These are phyloP conservation scores for Chloroclystis v-ata DNA, from an alignment of 2,888 invertebrate genomes.

Conservation along the genomic window DNA sequence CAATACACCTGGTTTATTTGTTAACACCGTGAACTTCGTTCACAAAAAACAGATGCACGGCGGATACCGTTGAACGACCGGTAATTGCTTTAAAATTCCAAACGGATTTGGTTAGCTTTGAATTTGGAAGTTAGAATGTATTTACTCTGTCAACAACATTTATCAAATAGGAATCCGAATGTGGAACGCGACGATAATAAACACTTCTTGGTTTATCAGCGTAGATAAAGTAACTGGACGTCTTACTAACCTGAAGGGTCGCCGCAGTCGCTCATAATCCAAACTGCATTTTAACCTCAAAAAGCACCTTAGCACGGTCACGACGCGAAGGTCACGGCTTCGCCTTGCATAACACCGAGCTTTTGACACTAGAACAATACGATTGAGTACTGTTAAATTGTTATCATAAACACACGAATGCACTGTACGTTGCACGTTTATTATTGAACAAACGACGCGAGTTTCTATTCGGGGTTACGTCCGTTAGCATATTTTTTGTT, in stretches of 20 bases:
- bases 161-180: slow-evolving; percentile 37
- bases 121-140: slow-evolving; percentile 5
- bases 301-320: slow-evolving; percentile 70
- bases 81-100: slow-evolving; percentile 26
- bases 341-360: slow-evolving; percentile 70
- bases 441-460: slow-evolving; percentile 63
- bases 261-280: slow-evolving; percentile 74
- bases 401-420: slow-evolving; percentile 76
- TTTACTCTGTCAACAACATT: slow-evolving; percentile 10
- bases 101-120: slow-evolving; percentile 21
- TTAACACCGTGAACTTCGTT: slow-evolving; percentile 17
- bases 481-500: slow-evolving; percentile 62
- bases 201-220: slow-evolving; percentile 48
- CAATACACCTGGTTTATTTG: slow-evolving; percentile 23
- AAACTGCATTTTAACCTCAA: slow-evolving; percentile 77
- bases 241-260: slow-evolving; percentile 73
- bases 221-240: slow-evolving; percentile 59
- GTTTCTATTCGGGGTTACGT: slow-evolving; percentile 55
- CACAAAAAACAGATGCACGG: slow-evolving; percentile 21
- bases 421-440: slow-evolving; percentile 74
- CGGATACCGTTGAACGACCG: slow-evolving; percentile 29
- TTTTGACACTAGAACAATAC: slow-evolving; percentile 64
- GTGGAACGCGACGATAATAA: slow-evolving; percentile 59
- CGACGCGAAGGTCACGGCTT: slow-evolving; percentile 74
- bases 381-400: slow-evolving; percentile 69